Percentiles rank a stretch among this genome's conserved stretches.
phyloP scores from a whole-genome alignment of 2,888 invertebrate genomes.

The Eupithecia subfuscata region DNA sequence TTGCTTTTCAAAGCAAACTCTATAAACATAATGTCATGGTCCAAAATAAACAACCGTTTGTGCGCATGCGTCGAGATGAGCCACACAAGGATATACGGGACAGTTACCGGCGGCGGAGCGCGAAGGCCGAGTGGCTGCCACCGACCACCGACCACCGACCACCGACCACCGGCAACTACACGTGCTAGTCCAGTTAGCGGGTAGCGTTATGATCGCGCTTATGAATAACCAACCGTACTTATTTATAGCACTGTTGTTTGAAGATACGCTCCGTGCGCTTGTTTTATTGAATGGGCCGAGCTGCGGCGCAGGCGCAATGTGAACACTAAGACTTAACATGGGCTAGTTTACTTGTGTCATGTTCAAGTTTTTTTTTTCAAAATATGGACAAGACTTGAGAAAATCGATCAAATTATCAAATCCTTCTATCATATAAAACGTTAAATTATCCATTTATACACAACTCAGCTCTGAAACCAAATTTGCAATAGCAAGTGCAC shows the following conservation, averaged over 20 bases:
- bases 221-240: conserved; percentile 29
- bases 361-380: background rate
- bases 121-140: conserved; percentile 59
- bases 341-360: background rate
- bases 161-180: background rate
- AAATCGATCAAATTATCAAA: background rate
- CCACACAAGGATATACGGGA: conserved; percentile 43
- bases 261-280: conserved; percentile 1
- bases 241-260: conserved; percentile 5
- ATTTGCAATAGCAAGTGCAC: background rate
- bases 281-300: background rate
- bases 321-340: background rate
- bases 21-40: background rate
- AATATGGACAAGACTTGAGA: background rate
- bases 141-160: conserved; percentile 11
- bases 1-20: background rate
- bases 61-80: conserved; percentile 18
- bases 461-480: background rate
- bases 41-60: background rate
- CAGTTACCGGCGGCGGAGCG: conserved; percentile 56
- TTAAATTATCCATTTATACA: background rate
- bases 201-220: conserved; percentile 30
- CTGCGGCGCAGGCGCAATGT: background rate
- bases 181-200: conserved; percentile 32
- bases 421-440: background rate